Evolutionary conservation across 2,113 vertebrate genomes (phyloP).

Genomic region (Cyanoderma ruficeps): DNA sequence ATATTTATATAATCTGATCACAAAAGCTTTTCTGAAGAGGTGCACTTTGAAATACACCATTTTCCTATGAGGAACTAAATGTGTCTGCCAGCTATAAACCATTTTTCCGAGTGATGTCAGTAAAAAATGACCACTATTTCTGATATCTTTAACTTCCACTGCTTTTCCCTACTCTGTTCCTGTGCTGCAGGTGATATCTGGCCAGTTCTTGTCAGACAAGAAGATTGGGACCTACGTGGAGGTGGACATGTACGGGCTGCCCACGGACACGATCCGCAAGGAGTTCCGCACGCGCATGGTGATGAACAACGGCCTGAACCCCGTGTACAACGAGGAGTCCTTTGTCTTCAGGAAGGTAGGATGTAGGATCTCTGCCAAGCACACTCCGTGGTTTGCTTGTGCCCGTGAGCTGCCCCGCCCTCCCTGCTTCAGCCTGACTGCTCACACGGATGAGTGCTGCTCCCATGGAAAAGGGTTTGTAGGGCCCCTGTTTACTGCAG

Average conservation of each 20-base stretch:
- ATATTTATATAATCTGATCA: background rate
- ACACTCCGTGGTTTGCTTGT: background rate
- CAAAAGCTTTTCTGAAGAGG: background rate
- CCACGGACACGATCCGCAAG: constrained; percentile 96
- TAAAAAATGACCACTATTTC: background rate
- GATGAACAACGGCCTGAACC: constrained; percentile 99
- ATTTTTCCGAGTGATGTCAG: background rate
- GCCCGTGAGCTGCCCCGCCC: background rate
- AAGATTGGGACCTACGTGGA: constrained; percentile 98
- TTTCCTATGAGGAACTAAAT: background rate
- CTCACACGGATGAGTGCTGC: background rate
- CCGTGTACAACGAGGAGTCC: constrained; percentile 96
- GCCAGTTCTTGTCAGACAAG: constrained; percentile 97
- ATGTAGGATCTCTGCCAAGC: background rate
- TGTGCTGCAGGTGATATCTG: constrained; percentile 89
- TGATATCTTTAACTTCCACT: background rate
- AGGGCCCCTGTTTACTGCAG: background rate
- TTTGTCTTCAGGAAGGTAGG: constrained; percentile 98
- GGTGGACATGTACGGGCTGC: constrained; percentile 97
- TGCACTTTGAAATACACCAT: background rate
- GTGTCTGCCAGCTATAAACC: background rate
- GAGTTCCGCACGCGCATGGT: constrained; percentile 98
- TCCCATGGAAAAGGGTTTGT: constrained; percentile 30
- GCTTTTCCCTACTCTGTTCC: background rate
- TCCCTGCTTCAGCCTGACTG: background rate